phyloP scores from a whole-genome alignment of 2,888 invertebrate genomes.

The Protophormia terraenovae region DNA sequence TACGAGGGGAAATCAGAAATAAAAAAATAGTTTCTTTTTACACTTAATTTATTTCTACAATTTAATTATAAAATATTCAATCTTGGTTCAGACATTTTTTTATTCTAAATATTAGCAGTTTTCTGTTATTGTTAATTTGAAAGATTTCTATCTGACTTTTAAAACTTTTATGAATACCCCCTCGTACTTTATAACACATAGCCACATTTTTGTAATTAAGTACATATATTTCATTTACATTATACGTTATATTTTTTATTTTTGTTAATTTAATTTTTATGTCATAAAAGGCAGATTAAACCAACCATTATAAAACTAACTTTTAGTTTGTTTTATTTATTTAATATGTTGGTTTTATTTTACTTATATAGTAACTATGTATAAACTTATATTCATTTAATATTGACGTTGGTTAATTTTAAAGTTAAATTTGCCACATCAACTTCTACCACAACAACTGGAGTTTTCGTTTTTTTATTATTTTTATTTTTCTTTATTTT shows the following conservation, averaged over 20 bases:
- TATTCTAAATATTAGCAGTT: no score
- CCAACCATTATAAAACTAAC: conserved; percentile 40
- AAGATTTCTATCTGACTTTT: not conserved
- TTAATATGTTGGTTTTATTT: not conserved
- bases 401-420: not conserved
- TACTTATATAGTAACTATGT: not conserved
- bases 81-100: no score
- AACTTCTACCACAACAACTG: not conserved
- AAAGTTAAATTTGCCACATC: not conserved
- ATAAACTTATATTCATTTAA: no score
- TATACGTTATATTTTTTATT: not conserved
- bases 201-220: not conserved
- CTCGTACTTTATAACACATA: not conserved
- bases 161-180: not conserved
- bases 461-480: not conserved
- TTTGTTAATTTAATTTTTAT: conserved; percentile 15
- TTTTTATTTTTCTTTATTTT: not conserved
- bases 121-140: no score
- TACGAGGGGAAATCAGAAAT: not conserved
- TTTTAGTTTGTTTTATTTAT: not conserved
- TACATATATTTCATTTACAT: not conserved
- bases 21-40: not conserved
- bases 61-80: no score
- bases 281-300: conserved; percentile 30
- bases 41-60: no score